A percentile compares a stretch with the other conserved stretches of the same genome.
Evolutionary conservation across 2,797 vertebrate genomes (phyloP).

Genomic region (Mus minutoides): DNA sequence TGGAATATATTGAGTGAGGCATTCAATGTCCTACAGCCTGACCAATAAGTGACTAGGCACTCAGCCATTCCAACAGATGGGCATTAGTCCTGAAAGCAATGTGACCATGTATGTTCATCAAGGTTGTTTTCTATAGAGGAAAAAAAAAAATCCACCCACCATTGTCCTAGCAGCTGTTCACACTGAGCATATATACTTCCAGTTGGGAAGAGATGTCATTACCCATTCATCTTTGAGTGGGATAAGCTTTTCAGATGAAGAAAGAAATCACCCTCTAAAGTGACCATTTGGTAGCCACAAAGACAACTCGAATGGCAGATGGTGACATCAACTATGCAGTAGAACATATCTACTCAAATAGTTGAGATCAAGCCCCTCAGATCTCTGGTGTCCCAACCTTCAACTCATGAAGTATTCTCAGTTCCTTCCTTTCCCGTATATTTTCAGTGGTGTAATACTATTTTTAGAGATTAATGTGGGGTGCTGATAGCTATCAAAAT

Average conservation of each 20-base stretch:
- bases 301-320: neutral
- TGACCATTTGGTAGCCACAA: constrained; percentile 28
- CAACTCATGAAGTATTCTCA: neutral
- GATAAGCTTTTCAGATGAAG: constrained; percentile 65
- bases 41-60: constrained; percentile 69
- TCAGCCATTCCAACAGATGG: constrained; percentile 83
- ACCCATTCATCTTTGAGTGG: constrained; percentile 79
- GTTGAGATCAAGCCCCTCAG: neutral
- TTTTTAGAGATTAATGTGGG: neutral
- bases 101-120: constrained; percentile 72
- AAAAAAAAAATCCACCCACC: constrained; percentile 76
- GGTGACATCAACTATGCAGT: neutral
- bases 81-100: constrained; percentile 72
- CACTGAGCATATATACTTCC: constrained; percentile 69
- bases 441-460: neutral
- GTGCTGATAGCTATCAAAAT: neutral
- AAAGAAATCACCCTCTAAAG: constrained; percentile 27
- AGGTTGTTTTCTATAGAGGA: constrained; percentile 77
- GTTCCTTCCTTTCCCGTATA: neutral
- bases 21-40: constrained; percentile 30
- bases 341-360: neutral
- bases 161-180: constrained; percentile 81
- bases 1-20: neutral
- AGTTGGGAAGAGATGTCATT: constrained; percentile 79
- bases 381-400: neutral